Conservation (phyloP, 2,888 invertebrate genomes). For the Caenorhabditis afra region DNA sequence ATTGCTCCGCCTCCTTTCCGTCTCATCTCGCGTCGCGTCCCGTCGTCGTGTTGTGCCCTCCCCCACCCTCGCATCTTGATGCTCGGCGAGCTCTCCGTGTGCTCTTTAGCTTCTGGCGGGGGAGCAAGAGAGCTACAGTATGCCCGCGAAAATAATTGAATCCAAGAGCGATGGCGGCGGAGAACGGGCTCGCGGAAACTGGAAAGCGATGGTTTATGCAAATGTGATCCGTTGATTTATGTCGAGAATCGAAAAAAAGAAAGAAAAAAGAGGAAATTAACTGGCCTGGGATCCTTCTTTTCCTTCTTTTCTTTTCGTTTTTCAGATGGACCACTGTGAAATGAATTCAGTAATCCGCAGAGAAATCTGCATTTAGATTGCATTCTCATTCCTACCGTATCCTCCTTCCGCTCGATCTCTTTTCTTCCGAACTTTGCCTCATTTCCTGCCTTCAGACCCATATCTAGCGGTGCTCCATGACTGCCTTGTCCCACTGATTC, state of each 20-base stretch:
- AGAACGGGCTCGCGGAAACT: conserved; percentile 5
- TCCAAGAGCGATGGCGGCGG: background rate
- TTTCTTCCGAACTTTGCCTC: background rate
- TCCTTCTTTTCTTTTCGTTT: conserved; percentile 12
- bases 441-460: conserved; percentile 26
- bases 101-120: conserved; percentile 25
- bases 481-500: conserved; percentile 9
- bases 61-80: conserved; percentile 26
- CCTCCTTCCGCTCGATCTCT: conserved; percentile 15
- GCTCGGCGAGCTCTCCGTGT: conserved; percentile 1
- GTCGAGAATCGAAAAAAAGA: background rate
- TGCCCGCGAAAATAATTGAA: background rate
- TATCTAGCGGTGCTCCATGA: conserved; percentile 26
- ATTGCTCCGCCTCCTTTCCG: conserved; percentile 43
- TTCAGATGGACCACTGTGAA: conserved; percentile 5
- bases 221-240: conserved; percentile 18
- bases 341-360: background rate
- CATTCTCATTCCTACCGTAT: background rate
- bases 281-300: conserved; percentile 5
- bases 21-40: conserved; percentile 10
- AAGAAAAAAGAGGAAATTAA: background rate
- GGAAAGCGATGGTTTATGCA: conserved; percentile 22
- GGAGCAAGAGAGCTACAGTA: conserved; percentile 12
- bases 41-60: background rate
- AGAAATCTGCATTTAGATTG: conserved; percentile 40